phyloP scores from a whole-genome alignment of 1,140 invertebrate genomes.

The Teleogryllus occipitalis region DNA sequence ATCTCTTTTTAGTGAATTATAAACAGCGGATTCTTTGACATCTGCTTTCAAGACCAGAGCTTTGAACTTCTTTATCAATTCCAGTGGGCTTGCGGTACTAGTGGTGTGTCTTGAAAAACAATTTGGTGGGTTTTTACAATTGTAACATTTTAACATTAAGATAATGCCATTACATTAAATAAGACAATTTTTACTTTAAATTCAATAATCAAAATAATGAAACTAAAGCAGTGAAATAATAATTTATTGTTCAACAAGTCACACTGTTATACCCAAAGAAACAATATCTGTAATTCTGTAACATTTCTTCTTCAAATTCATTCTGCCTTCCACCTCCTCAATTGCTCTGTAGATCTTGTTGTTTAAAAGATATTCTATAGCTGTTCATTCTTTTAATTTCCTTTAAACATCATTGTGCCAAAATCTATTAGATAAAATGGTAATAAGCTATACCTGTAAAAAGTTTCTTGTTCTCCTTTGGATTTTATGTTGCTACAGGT shows the following conservation, averaged over 20 bases:
- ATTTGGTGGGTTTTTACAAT: neutral
- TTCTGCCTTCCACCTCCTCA: neutral
- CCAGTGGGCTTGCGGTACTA: neutral
- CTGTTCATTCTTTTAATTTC: neutral
- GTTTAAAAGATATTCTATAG: neutral
- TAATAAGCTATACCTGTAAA: no score
- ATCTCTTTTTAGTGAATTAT: neutral
- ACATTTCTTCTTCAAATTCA: neutral
- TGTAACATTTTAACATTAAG: neutral
- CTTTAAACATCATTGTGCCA: neutral
- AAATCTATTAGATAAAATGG: neutral
- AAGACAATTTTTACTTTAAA: neutral
- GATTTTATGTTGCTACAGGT: no score
- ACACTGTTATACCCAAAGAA: neutral
- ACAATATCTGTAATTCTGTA: neutral
- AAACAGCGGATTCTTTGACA: neutral
- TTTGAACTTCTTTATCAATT: constrained; percentile 2
- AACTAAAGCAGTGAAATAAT: neutral
- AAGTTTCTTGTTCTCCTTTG: no score
- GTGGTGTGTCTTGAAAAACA: neutral
- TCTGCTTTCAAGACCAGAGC: neutral
- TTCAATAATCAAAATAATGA: neutral
- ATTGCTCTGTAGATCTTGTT: neutral
- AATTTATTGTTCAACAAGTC: neutral
- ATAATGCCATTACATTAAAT: neutral